Base-by-base conservation (phyloP, 2,888 invertebrate genomes). In the Eurois occulta region DNA sequence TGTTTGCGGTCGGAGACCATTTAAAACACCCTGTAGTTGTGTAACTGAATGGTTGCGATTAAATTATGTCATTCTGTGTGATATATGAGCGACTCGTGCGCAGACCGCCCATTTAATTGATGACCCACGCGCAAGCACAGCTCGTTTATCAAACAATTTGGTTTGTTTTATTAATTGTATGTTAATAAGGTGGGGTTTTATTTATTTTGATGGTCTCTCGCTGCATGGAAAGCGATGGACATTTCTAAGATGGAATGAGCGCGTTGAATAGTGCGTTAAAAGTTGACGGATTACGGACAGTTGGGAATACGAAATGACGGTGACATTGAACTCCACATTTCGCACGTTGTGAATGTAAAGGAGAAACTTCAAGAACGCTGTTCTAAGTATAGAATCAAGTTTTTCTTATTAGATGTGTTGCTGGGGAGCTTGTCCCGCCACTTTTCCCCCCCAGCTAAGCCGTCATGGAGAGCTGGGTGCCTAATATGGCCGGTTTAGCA, bases 61-160 rank as follows among this genome's bases (percentile, higher is more conserved):
- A 38, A 85, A 81, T 87, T 81, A 87, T 81, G 66, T 87, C 81
- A 80, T 32, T 80, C 38, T 11, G 32, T 69, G 60, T 79, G 80
- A 80, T 84, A n/a, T 78, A 84, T 73, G 35, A 48, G 71, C 66
- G 68, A 64, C 72, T 58, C 77, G 71, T 66, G 88, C 75, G 73
- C 79, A 79, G 72, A 24, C 65, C 43, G 32, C 38, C 66, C 68
- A 11, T 78, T 80, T 81, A 86, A 88, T 86, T 86, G 70, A 76
- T 67, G 65, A 60, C 67, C 4, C 52, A 55, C 41, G 77, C 68
- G 64, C 68, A 24, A 58, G 38, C 62, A 64, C 41, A 43, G 77
- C 73, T 65, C 55, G n/a, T 72, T 78, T 68, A 46, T n/a, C 24
- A 55, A 32, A 24, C 65, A 60, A 70, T 79, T 62, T 80, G 18